Conservation (phyloP, 2,113 vertebrate genomes). For the Thoracochromis brauschi region DNA sequence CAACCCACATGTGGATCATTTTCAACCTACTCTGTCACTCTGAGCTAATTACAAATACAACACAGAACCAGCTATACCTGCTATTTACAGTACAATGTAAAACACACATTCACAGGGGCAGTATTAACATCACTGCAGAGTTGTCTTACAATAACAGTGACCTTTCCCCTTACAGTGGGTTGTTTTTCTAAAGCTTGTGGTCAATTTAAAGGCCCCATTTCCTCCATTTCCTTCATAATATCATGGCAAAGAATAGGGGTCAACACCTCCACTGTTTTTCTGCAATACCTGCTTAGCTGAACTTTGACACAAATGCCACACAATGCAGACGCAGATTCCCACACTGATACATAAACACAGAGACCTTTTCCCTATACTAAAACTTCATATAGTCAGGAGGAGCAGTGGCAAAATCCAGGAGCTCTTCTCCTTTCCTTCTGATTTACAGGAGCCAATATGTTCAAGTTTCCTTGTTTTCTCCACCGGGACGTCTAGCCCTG, state of each 20-base stretch:
- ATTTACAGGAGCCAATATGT: constrained; percentile 58
- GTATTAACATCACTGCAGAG: background rate
- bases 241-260: constrained; percentile 31
- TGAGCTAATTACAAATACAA: background rate
- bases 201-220: constrained; percentile 48
- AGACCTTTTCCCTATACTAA: background rate
- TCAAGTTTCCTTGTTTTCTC: constrained; percentile 61
- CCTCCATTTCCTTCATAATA: constrained; percentile 31
- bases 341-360: background rate
- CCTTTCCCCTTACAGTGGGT: constrained; percentile 15
- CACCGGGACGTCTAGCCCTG: constrained; percentile 42
- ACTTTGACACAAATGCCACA: constrained; percentile 13
- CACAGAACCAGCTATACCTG: background rate
- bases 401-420: background rate
- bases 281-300: constrained; percentile 28
- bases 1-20: background rate
- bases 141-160: constrained; percentile 19
- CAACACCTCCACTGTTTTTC: constrained; percentile 10
- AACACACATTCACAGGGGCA: background rate
- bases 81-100: background rate
- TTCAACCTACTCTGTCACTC: background rate
- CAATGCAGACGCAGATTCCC: background rate
- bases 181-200: constrained; percentile 41
- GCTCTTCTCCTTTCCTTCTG: constrained; percentile 2
- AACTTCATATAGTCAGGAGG: background rate